Conservation (phyloP, 2,113 vertebrate species). For the Chloroceryle aenea region DNA sequence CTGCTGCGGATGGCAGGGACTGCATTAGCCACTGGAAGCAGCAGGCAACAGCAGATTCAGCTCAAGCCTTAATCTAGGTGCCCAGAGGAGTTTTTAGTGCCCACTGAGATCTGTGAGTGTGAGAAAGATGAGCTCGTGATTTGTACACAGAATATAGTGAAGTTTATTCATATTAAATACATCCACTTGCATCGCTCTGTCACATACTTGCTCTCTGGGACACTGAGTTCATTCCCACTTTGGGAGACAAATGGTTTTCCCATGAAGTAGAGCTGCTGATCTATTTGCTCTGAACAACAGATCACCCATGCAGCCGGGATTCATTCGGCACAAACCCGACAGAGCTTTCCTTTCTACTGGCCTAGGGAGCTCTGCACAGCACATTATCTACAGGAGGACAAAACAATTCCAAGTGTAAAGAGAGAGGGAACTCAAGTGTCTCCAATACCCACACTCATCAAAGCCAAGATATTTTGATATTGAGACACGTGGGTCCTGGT, state of each 20-base stretch:
- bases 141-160: neutral
- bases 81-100: neutral
- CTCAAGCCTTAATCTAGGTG: neutral
- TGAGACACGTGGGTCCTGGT: neutral
- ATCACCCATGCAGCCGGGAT: neutral
- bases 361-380: neutral
- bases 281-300: neutral
- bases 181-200: neutral
- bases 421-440: neutral
- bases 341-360: neutral
- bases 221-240: accelerated
- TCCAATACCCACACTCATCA: neutral
- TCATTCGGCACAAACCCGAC: neutral
- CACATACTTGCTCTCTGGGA: neutral
- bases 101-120: neutral
- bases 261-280: neutral
- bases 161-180: constrained; percentile 39
- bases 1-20: neutral
- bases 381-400: neutral
- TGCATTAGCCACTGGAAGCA: neutral
- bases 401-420: neutral
- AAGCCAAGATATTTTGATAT: neutral
- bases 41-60: neutral
- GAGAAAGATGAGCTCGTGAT: neutral
- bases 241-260: neutral